Base-by-base conservation (phyloP, 2,797 vertebrate species). In the Acanthurus lineatus region DNA sequence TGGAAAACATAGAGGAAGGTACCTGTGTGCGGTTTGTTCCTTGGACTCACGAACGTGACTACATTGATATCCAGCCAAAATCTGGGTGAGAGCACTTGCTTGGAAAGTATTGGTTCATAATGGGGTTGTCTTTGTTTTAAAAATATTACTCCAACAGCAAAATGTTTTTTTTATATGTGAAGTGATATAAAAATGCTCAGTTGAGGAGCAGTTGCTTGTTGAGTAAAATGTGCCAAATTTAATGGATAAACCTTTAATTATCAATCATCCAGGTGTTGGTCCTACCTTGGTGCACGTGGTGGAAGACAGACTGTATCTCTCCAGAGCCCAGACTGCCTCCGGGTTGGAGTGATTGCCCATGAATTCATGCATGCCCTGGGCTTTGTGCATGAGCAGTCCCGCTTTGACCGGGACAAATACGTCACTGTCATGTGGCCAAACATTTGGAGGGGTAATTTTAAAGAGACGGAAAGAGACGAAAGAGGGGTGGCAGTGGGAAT, bases 371-470 rank as follows among this genome's bases (percentile, higher is more conserved):
- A 98, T 0, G 91, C 96, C 0, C 83, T 98, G 91, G 97, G 97
- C 62, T 97, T 98, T 79, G 95, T 97, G 84, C 97, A 97, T 0
- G 97, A 98, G 90, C 97, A 97, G 86, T 96, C 96, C 54, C 95
- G 96, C 56, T 94, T 94, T 9, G 97, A 98, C 92, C 92, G 96
- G 38, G 97, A 97, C 93, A 94, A 95, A 51, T 97, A 97, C 79
- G 92, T 98, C 91, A 96, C 95, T 88, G 93, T 98, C 89, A 95
- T 96, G 94, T 97, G 96, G 96, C 93, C 95, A 22, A 96, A 97
- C 88, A 96, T 98, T 82, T 92, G 89, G 91, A 96, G 96, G 95
- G 97, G 97, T 97, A 93, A 78, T 75, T 61, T 79, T 17, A 80
- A 79, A 76, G 51, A 45, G 57, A 49, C 5, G 6, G 61, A 32